Base-by-base conservation (phyloP, 2,113 vertebrate genomes). In the Origma solitaria region DNA sequence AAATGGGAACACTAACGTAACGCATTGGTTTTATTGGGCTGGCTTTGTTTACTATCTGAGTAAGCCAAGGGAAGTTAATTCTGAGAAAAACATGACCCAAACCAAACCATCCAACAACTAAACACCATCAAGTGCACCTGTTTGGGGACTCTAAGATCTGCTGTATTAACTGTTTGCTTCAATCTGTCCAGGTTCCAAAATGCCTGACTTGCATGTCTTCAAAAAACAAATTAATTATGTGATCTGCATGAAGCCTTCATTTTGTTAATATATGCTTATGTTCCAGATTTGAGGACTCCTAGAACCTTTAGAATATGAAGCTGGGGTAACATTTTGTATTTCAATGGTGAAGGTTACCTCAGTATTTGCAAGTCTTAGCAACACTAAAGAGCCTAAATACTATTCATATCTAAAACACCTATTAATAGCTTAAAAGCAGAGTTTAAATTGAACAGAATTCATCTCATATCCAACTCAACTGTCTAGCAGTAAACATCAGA, bases 31-130 rank as follows among this genome's bases (percentile, higher is more conserved):
- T 54, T 77, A 87, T 22, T 77, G 66, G 33, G 35, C 77, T 81
- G 64, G 27, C 44, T 85, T 90, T 93, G 58, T 50, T 92, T 81
- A 77, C 28, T 31, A 9, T 17, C 13, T n/a, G 23, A 78, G 37
- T 38, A 65, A 69, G 25, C 2, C 8, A 25, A 78, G 20, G 31
- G 28, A 85, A 82, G 30, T 1, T 16, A 22, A 82, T 24, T 24
- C 28, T 54, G 38, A 33, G 42, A 21, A n/a, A 40, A 38, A 21
- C 0, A 40, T 24, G 42, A n/a, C 1, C 0, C 25, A 62, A 68
- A 72, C 10, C 30, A 82, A 94, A 56, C 33, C 35, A 53, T 27
- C 13, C 45, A 76, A 56, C 10, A 78, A 37, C 1, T 10, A 30
- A 68, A 79, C 5, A 45, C 11, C 11, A 72, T 8, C 23, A 42